phyloP scores from a whole-genome alignment of 2,888 invertebrate species.

The Branchellion lobata region DNA sequence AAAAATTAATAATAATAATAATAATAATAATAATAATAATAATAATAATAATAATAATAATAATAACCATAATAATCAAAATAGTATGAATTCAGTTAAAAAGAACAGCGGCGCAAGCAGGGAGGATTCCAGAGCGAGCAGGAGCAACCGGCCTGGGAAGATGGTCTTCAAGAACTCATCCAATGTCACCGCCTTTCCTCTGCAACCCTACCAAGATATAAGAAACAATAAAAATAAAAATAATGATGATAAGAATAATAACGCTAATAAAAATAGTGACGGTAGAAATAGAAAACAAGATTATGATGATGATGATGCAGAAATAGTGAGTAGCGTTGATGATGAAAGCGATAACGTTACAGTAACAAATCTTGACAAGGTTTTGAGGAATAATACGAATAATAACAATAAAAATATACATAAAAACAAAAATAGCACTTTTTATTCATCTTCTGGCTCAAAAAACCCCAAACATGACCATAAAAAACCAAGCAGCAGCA shows the following conservation, averaged over 20 bases:
- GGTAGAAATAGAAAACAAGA: neutral
- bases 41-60: too few species aligned
- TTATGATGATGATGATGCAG: neutral
- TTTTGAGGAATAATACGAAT: slow-evolving; percentile 9
- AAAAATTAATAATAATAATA: neutral
- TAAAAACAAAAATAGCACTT: too few species aligned
- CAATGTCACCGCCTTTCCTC: neutral
- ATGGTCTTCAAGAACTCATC: slow-evolving; percentile 13
- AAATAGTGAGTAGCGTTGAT: neutral
- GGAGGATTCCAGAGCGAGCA: neutral
- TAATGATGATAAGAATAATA: neutral
- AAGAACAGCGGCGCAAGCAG: neutral
- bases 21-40: too few species aligned
- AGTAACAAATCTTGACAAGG: slow-evolving; percentile 24
- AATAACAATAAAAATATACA: too few species aligned
- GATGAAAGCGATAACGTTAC: neutral
- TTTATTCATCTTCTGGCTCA: too few species aligned
- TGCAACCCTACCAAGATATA: slow-evolving; percentile 30
- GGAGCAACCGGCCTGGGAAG: slow-evolving; percentile 22
- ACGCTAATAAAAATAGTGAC: neutral
- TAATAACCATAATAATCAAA: neutral
- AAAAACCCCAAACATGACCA: neutral
- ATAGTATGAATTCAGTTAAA: too few species aligned
- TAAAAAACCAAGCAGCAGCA: neutral
- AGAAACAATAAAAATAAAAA: neutral